These are phyloP conservation scores for Mastomys coucha DNA, from an alignment of 2,113 vertebrate genomes.

Conservation along the genomic window DNA sequence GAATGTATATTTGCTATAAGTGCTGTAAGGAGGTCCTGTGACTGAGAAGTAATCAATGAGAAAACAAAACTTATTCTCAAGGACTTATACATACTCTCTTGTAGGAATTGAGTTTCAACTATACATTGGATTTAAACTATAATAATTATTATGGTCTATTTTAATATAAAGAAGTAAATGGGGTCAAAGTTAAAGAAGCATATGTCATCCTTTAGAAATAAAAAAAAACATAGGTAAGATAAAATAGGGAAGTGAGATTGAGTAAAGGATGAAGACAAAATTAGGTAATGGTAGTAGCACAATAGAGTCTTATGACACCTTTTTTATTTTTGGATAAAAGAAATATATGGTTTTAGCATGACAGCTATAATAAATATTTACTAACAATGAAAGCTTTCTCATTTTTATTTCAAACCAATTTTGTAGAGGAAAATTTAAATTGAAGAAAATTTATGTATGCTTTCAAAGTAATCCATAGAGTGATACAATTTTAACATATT, in stretches of 20 bases:
- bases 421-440: background rate
- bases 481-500: background rate
- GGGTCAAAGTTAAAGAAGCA: background rate
- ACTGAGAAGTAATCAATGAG: background rate
- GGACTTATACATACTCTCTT: background rate
- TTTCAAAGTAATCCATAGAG: background rate
- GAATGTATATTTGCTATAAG: background rate
- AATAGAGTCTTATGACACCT: background rate
- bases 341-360: background rate
- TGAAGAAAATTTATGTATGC: background rate
- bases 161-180: background rate
- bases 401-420: background rate
- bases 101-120: background rate
- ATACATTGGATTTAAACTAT: background rate
- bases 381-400: background rate
- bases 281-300: background rate
- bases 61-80: background rate
- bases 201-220: background rate
- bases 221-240: background rate
- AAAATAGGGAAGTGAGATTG: background rate
- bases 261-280: background rate
- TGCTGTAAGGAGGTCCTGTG: background rate
- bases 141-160: background rate
- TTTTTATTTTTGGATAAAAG: background rate
- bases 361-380: background rate